Base-by-base conservation (phyloP, 2,797 vertebrate species). In the Carapus acus region DNA sequence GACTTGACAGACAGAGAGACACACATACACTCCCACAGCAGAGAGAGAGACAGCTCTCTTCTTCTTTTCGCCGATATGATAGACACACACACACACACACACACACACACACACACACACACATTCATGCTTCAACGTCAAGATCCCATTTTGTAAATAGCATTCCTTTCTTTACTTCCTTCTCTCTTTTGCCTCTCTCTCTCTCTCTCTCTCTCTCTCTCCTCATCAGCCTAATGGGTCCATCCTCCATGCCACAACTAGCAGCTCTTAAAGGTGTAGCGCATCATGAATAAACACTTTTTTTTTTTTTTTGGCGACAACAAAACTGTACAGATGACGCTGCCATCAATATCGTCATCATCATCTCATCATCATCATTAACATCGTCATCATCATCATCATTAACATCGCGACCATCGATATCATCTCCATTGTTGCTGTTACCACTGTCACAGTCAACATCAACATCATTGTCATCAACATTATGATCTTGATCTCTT, bases 261-360 rank as follows among this genome's bases (percentile, higher is more conserved):
- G 74, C 52, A 68, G 70, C 73, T 82, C 83, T 85, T 85, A 85
- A 85, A 85, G 83, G 70, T 69, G 72, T 68, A 84, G 76, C 55
- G 63, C 76, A 57, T 54, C 43, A 63, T 63, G 69, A 78, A 80
- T 71, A 83, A 78, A 73, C 18, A 19, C 44, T 58, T 43, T 59
- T 48, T 36, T 29, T 38, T 5, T 20, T 21, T 43, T 29, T 16
- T n/a, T n/a, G n/a, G 20, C 45, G 55, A 58, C 54, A 68, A 42
- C 43, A 67, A 15, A 1, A 21, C 13, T 23, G 8, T 16, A 3
- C 2, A 1, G 29, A 9, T 5, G 15, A 33, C 31, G 24, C 4
- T 9, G 5, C 24, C 24, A 9, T 27, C 9, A 9, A 4, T 9
- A 27, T 27, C 24, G 4, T 27, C 24, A 27, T 33, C 31, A 33